Percentiles rank a stretch among this genome's conserved stretches.
Evolutionary conservation across 2,888 invertebrate genomes (phyloP).

Genomic region (Tinea semifulvella): DNA sequence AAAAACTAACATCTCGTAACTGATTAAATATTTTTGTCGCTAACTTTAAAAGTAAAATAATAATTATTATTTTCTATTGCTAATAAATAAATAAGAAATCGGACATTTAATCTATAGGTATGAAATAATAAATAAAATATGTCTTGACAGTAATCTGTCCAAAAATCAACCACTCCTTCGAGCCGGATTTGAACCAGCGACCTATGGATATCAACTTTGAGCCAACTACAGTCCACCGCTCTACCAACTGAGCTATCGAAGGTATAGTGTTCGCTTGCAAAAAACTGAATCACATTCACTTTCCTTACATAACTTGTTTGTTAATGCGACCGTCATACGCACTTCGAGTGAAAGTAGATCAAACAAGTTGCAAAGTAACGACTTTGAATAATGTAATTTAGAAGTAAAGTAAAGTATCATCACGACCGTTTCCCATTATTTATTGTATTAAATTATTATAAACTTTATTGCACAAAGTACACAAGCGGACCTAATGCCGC

Average conservation of each 20-base stretch:
- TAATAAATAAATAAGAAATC: background rate
- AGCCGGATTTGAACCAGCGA: slow-evolving; percentile 71
- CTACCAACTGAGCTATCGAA: slow-evolving; percentile 69
- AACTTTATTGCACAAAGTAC: too few species aligned
- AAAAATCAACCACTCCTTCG: too few species aligned
- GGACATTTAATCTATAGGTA: background rate
- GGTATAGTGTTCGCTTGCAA: slow-evolving; percentile 24
- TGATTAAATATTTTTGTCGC: too few species aligned
- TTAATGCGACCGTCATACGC: background rate
- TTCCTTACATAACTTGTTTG: background rate
- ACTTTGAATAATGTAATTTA: too few species aligned
- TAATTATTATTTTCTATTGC: background rate
- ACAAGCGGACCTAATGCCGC: too few species aligned
- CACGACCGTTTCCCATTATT: too few species aligned
- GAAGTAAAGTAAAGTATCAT: too few species aligned
- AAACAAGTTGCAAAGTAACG: background rate
- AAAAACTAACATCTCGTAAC: too few species aligned
- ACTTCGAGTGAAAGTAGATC: background rate
- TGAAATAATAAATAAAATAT: slow-evolving; percentile 22
- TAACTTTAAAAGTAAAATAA: too few species aligned
- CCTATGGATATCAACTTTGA: slow-evolving; percentile 52
- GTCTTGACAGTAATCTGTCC: too few species aligned
- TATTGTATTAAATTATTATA: too few species aligned
- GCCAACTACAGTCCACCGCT: slow-evolving; percentile 61
- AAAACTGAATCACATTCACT: slow-evolving; percentile 6